Base-by-base conservation (phyloP, 2,113 vertebrate genomes). In the Hippocampus comes region DNA sequence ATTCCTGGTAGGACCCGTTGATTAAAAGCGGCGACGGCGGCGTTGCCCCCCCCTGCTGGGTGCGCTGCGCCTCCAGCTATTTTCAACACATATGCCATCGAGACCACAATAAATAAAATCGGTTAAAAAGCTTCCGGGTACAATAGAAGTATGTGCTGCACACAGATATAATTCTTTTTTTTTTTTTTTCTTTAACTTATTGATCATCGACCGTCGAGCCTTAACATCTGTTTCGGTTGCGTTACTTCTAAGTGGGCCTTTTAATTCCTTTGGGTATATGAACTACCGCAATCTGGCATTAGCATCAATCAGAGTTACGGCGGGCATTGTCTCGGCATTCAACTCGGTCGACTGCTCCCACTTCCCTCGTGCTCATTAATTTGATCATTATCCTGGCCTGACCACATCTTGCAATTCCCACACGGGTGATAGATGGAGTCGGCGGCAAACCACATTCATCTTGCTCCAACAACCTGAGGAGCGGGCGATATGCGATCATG, bases 1-100 rank as follows among this genome's bases (percentile, higher is more conserved):
- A 92, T 93, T 92, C 91, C 90, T 91, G 81, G 85, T 91, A 89
- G 87, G 90, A 89, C 90, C 86, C 77, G 72, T 86, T 92, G 91
- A 94, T 93, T 93, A 92, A 93, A 93, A 86, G 87, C 84, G 72
- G 74, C 82, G 80, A 82, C 63, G 70, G 77, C 46, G 53, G 74
- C 51, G 59, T 83, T 30, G 2, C 30, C 88, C 85, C 84, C 75
- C 78, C 82, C 84, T 82, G 83, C 76, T 82, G 84, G 89, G 86
- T 86, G 74, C 41, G 56, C 70, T 75, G 85, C 42, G 85, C 90
- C 84, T 82, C 68, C 23, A 84, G 87, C 82, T 79, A 86, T 86
- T 86, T 89, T 72, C 84, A 87, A 88, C 78, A 82, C 67, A 78
- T 76, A 73, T 53, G 77, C 76, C 76, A 70, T 56, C 51, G 68